A percentile compares a stretch with the other conserved stretches of the same genome.
Evolutionary conservation across 2,113 vertebrate genomes (phyloP).

Genomic region (Forbesichthys agassizii): DNA sequence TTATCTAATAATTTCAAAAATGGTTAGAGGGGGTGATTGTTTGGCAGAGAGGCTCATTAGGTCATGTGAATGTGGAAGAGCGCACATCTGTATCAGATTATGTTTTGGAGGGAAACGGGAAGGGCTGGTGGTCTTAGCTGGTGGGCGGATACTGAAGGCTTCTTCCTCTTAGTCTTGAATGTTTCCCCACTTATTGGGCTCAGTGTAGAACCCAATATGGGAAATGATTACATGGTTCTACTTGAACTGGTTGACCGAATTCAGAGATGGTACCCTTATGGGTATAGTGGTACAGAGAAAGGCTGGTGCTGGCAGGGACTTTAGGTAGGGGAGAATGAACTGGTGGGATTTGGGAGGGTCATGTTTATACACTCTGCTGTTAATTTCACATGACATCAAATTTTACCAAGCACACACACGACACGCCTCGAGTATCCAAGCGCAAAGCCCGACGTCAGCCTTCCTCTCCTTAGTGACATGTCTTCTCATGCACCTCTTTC

Average conservation of each 20-base stretch:
- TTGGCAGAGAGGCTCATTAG: slow-evolving; percentile 39
- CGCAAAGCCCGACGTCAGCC: neutral
- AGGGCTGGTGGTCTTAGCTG: slow-evolving; percentile 9
- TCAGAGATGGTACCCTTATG: slow-evolving; percentile 24
- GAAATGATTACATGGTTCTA: no score
- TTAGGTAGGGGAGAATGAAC: slow-evolving; percentile 37
- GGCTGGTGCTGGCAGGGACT: slow-evolving; percentile 12
- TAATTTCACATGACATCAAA: slow-evolving; percentile 64
- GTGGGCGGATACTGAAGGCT: slow-evolving; percentile 9
- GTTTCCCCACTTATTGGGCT: slow-evolving; percentile 1
- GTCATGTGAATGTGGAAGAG: slow-evolving; percentile 70
- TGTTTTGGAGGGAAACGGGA: slow-evolving; percentile 21
- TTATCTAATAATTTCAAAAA: neutral
- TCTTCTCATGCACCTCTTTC: neutral
- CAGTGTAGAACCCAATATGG: no score
- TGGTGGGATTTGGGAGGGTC: slow-evolving; percentile 38
- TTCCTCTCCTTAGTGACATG: slow-evolving; percentile 12
- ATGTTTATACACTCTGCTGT: slow-evolving; percentile 53
- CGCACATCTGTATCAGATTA: slow-evolving; percentile 74
- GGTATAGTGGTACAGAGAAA: slow-evolving; percentile 23
- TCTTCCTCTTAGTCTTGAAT: slow-evolving; percentile 11
- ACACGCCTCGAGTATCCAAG: no score
- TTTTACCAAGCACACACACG: slow-evolving; percentile 15
- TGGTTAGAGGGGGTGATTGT: slow-evolving; percentile 26
- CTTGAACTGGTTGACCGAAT: slow-evolving; percentile 45